A percentile compares a stretch with the other conserved stretches of the same genome.
Conservation (phyloP, 1,140 invertebrate species). For the Liolophura sinensis region DNA sequence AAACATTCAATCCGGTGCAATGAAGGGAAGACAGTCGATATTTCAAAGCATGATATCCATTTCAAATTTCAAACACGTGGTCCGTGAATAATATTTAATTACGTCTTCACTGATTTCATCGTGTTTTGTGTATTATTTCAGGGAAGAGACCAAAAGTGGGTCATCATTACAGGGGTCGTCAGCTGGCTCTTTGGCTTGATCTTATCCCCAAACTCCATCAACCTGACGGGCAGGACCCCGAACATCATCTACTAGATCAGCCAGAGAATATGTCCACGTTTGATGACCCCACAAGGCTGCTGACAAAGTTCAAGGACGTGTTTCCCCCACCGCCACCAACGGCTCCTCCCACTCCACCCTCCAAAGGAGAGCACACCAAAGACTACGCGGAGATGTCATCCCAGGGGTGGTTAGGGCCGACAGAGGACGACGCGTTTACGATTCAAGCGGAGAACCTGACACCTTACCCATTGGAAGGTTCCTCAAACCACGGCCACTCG, state of each 20-base stretch:
- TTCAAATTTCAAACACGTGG: no score
- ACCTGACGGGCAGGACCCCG: constrained; percentile 73
- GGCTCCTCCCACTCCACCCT: constrained; percentile 20
- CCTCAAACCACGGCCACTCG: no score
- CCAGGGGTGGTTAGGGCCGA: no score
- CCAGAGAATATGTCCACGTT: constrained; percentile 45
- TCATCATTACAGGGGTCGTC: constrained; percentile 92
- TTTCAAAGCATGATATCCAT: no score
- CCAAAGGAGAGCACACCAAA: constrained; percentile 9
- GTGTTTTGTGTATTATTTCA: no score
- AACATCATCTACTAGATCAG: constrained; percentile 75
- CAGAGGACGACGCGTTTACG: no score
- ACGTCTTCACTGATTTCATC: no score
- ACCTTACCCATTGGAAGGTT: no score
- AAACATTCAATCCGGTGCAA: no score
- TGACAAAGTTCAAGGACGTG: constrained; percentile 35
- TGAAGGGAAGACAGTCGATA: no score
- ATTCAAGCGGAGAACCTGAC: no score
- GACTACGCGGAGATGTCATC: background rate
- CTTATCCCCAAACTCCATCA: constrained; percentile 94
- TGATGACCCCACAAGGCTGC: constrained; percentile 42
- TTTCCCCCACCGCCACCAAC: constrained; percentile 55
- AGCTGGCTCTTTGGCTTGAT: constrained; percentile 95
- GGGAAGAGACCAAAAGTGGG: constrained; percentile 63
- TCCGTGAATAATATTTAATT: no score